phyloP scores from a whole-genome alignment of 2,113 vertebrate genomes.

The Gambusia holbrooki region DNA sequence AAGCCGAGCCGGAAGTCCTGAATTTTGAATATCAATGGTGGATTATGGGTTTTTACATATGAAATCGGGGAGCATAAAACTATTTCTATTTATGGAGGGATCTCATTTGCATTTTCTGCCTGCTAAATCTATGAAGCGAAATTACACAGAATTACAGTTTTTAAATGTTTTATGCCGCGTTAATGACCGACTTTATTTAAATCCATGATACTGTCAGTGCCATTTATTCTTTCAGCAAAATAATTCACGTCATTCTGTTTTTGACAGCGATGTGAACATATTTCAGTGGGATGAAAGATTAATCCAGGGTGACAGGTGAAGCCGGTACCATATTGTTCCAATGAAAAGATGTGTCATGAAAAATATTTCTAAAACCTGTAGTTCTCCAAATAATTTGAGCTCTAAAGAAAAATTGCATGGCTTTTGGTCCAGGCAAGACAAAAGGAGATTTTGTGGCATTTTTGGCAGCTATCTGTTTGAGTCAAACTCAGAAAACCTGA shows the following conservation, averaged over 20 bases:
- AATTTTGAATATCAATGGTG: conserved; percentile 40
- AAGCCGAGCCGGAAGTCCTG: conserved; percentile 36
- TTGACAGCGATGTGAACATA: background rate
- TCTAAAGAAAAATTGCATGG: too few species aligned
- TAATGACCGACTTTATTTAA: conserved; percentile 1
- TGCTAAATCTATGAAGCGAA: conserved; percentile 29
- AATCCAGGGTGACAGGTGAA: too few species aligned
- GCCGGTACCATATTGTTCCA: too few species aligned
- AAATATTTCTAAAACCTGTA: too few species aligned
- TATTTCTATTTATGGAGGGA: conserved; percentile 41
- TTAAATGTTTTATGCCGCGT: conserved; percentile 7
- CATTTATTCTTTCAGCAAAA: background rate
- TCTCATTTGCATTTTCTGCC: conserved; percentile 56
- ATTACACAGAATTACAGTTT: conserved; percentile 34
- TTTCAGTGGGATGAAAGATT: background rate
- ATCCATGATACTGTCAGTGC: background rate
- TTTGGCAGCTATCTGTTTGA: too few species aligned
- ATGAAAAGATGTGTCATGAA: too few species aligned
- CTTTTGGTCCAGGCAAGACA: too few species aligned
- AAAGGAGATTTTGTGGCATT: too few species aligned
- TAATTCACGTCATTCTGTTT: background rate
- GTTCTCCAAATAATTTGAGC: too few species aligned
- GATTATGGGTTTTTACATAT: conserved; percentile 48
- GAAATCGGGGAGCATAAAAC: conserved; percentile 37
- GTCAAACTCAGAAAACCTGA: too few species aligned